Base-by-base conservation (phyloP, 2,888 invertebrate genomes). In the Patella caerulea region DNA sequence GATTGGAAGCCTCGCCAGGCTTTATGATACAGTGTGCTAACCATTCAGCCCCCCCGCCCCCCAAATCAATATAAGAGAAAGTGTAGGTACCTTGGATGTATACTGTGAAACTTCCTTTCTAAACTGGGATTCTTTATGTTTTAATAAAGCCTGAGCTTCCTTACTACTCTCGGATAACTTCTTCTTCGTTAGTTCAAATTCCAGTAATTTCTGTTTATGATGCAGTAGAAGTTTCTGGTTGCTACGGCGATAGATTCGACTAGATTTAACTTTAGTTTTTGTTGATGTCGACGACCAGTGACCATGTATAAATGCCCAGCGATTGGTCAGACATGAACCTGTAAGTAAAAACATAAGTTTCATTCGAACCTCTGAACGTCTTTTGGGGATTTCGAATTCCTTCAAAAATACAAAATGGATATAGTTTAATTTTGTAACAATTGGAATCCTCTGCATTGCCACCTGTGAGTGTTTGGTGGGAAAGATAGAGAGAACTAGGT, bases 221-320 rank as follows among this genome's bases (percentile, higher is more conserved):
- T 95, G 94, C 91, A 95, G 93, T 79, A 95, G 93, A 85, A 95
- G 94, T 91, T 95, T 95, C 90, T 95, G 95, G 83, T 95, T 92
- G 88, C 89, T 88, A 65, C 89, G 82, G 2, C 90, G 82, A 82
- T 89, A 90, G 72, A 89, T 79, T 52, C 86, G 87, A 52, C 85
- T 79, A n/a, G 87, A 85, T 75, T 82, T 85, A 24, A 86, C 80
- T 72, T 78, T 82, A 59, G 86, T 82, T 74, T 86, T 85, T 29
- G 82, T 79, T 14, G 84, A 83, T 55, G 85, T 85, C 93, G 91
- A 94, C 90, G 88, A 94, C 88, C 93, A 93, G 91, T 95, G 95
- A 78, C 96, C 96, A 83, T 96, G 96, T 89, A 97, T 95, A 93
- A 97, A 97, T 91, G 96, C 96, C 97, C 97, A 97, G 78, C 97